Evolutionary conservation across 2,797 vertebrate species (phyloP), one percentile per base, ranked within the genome.

Genomic region (Falco peregrinus): DNA sequence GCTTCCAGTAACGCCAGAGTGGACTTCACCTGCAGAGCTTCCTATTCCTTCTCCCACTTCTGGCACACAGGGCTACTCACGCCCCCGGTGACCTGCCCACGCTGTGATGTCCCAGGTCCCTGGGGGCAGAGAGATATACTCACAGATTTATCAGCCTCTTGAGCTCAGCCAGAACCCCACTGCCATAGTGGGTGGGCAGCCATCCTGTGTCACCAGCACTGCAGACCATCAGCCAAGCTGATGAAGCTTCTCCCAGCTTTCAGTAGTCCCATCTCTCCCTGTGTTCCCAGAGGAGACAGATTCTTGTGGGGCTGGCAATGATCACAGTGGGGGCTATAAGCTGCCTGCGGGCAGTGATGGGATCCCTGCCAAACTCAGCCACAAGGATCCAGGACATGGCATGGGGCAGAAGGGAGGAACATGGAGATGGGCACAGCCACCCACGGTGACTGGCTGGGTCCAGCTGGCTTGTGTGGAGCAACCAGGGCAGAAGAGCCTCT

Each of bases 21-120:
- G 11, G 64, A 39, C 35, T 64, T 26, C 56, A 84, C 7, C 37
- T 47, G 31, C 69, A 84, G 48, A 87, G 61, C 67, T 87, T 77
- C 37, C 51, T 17, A 11, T 31, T 93, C 48, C 60, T 80, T 37
- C 33, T 77, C 31, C 39, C 22, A 20, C n/a, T 14, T 17, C 28
- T 10, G 13, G 45, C 31, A 87, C 48, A 56, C 35, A 39, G 45
- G 54, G 75, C 65, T 59, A 29, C 37, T 47, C 64, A 24, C 0
- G 0, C 9, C 37, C 51, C 0, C 0, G 37, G 60, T 43, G 26
- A 63, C 39, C 48, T 54, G 74, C 19, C 56, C 43, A 16, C 3
- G 0, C 28, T 9, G 50, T 18, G 41, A 60, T 28, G 37, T 48
- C n/a, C 50, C 53, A 3, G 8, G 29, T 82, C 54, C 59, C 61